Conservation (phyloP, 2,888 invertebrate species). For the Clostera curtula region DNA sequence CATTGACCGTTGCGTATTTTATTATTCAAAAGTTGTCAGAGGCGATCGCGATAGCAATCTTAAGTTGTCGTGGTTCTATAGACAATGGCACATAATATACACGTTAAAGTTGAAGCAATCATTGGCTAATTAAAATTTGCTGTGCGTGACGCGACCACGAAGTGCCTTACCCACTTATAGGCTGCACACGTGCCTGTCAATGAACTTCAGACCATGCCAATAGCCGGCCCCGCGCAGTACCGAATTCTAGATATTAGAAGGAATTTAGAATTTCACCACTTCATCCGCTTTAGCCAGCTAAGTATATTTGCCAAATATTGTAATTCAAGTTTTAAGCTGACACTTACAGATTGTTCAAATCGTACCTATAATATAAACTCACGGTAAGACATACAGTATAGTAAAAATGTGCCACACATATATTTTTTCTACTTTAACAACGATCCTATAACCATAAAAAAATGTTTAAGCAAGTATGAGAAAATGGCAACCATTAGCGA, state of each 20-base stretch:
- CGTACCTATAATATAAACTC: no score
- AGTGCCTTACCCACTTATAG: slow-evolving; percentile 60
- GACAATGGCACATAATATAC: slow-evolving; percentile 43
- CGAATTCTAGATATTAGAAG: slow-evolving; percentile 26
- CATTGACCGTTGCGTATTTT: slow-evolving; percentile 39
- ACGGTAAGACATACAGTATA: no score
- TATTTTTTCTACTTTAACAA: no score
- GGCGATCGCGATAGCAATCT: slow-evolving; percentile 49
- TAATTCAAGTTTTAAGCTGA: no score
- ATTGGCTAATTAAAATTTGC: slow-evolving; percentile 70
- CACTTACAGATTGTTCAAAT: no score
- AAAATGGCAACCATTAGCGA: no score
- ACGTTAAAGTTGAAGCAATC: slow-evolving; percentile 54
- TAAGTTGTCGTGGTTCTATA: slow-evolving; percentile 40
- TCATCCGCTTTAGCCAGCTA: no score
- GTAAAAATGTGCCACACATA: no score
- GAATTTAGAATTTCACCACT: no score
- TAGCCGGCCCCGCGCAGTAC: slow-evolving; percentile 40
- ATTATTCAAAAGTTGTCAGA: slow-evolving; percentile 46
- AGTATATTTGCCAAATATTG: no score
- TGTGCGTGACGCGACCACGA: slow-evolving; percentile 63
- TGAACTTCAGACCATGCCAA: slow-evolving; percentile 62
- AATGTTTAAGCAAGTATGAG: no score
- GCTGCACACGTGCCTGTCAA: slow-evolving; percentile 72
- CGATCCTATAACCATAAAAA: no score